Conservation (phyloP, 1,140 invertebrate genomes). For the Wiebesia pumilae region DNA sequence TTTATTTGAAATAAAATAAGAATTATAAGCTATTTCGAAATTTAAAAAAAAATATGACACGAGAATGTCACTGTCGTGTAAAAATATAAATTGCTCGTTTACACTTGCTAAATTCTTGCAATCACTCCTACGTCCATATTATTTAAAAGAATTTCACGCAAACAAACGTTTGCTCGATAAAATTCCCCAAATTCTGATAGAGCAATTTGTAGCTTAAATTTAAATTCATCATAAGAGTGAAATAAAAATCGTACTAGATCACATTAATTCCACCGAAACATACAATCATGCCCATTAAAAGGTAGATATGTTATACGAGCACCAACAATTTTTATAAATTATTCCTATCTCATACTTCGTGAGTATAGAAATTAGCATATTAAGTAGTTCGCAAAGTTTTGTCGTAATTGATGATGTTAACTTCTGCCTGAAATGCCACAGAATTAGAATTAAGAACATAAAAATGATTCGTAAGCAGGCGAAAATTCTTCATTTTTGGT, state of each 20-base stretch:
- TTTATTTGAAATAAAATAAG: no score
- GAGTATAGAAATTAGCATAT: not conserved
- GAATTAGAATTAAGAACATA: conserved; percentile 2
- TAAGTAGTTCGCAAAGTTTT: not conserved
- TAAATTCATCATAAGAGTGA: not conserved
- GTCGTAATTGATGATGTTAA: not conserved
- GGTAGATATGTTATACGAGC: not conserved
- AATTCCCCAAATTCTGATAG: not conserved
- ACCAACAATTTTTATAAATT: not conserved
- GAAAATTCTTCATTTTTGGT: no score
- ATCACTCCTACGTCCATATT: not conserved
- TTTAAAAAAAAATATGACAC: no score
- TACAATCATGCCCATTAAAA: not conserved
- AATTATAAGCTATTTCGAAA: no score
- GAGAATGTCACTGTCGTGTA: not conserved
- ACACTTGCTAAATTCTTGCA: not conserved
- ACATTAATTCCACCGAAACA: conserved; percentile 1
- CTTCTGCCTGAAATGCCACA: not conserved
- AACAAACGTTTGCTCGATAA: not conserved
- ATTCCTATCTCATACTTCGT: not conserved
- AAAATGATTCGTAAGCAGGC: not conserved
- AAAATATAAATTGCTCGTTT: conserved; percentile 4
- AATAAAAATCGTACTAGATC: not conserved
- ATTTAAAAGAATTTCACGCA: not conserved
- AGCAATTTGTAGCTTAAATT: not conserved